Evolutionary conservation across 2,797 vertebrate species (phyloP), one percentile per base, ranked within the genome.

Genomic region (Tragopan temminckii): DNA sequence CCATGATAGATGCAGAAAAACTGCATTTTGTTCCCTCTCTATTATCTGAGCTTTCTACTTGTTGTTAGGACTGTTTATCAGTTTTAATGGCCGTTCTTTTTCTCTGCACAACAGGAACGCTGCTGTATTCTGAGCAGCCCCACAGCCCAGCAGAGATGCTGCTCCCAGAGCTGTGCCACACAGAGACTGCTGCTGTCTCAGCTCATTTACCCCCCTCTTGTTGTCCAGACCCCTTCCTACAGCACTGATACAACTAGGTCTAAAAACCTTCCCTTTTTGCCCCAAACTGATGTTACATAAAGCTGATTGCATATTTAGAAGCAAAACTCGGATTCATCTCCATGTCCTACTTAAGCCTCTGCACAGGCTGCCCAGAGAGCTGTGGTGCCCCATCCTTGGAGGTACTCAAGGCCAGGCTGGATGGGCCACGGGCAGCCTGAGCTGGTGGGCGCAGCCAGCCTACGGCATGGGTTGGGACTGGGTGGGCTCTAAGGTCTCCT

Each of bases 21-120:
- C 24, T 61, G 38, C 67, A 69, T 95, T 94, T 92, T 82, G 40
- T 64, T 79, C 78, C 53, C 0, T 0, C 0, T 0, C 72, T 72
- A 69, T 95, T 92, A 76, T 66, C 31, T 52, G 46, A n/a, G 55
- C n/a, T 94, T 95, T 57, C 38, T 59, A 46, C 85, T 94, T 95
- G 66, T 86, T 75, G 78, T 69, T 57, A 90, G 69, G 71, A 58
- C 48, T 84, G 64, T 87, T 93, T 64, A 78, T 89, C 79, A 40
- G 55, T 90, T 92, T 59, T 83, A 92, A 85, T 70, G 79, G 45
- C 69, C 90, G 43, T 38, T 87, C 35, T 88, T 95, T 95, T 70
- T 87, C 35, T 85, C 53, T 2, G 7, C 79, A 57, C 82, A 69
- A 71, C 35, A 87, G 67, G 72, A 84, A 42, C 4, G 7, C 24